Evolutionary conservation across 2,113 vertebrate genomes (phyloP), one percentile per base, ranked within the genome.

Genomic region (Sphyrna mokarran): DNA sequence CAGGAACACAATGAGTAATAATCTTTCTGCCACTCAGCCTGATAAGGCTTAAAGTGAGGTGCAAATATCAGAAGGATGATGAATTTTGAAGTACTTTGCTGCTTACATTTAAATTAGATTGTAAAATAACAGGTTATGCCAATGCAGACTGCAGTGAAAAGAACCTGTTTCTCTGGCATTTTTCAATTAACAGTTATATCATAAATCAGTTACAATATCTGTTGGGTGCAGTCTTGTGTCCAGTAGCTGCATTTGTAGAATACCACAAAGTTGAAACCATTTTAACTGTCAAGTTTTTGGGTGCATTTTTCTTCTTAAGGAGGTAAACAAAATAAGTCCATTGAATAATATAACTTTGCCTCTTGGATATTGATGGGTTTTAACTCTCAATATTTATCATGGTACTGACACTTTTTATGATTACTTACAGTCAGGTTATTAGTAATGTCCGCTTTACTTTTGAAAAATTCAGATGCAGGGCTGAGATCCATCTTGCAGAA

Each of bases 21-120:
- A 96, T 96, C 96, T 97, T 95, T 95, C 96, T 58, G 86, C 70
- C 86, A 95, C 96, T 80, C 96, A 85, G 89, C 94, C 96, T 98
- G 97, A 98, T 97, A 96, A 96, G 96, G 97, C 97, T 96, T 97
- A 97, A 97, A 97, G 96, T 97, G 97, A 96, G 89, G 97, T 97
- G 97, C 97, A 97, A 97, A 96, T 97, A 97, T 97, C 95, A 96
- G 97, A 98, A 96, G 96, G 96, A 96, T 96, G 95, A 96, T 96
- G 95, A 96, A 96, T 96, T 96, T 87, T 96, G 96, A 97, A 96
- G 96, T 97, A 96, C 97, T 96, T 96, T 95, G 93, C 96, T 96
- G 96, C 96, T 97, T 97, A 97, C 96, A 96, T 97, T 97, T 96
- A 96, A 96, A 97, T 97, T 97, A 97, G 96, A 96, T 90, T 96